Evolutionary conservation across 2,113 vertebrate genomes (phyloP).

Genomic region (Neotoma lepida): DNA sequence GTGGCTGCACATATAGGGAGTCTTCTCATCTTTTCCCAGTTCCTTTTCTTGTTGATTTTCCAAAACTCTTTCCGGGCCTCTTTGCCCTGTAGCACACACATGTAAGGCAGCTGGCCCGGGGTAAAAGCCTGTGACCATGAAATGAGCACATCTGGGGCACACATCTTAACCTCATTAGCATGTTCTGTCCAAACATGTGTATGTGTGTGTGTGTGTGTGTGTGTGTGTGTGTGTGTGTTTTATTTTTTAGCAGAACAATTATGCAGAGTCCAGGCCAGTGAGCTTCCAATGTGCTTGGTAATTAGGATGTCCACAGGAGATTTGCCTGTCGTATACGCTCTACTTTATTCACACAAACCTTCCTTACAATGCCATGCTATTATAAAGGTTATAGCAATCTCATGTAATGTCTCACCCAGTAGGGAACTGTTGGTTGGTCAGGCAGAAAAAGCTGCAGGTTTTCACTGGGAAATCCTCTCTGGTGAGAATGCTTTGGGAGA

Average conservation of each 20-base stretch:
- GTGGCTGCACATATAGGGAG: neutral
- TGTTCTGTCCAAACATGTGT: neutral
- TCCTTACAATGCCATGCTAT: neutral
- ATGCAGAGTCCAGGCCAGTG: neutral
- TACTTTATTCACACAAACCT: neutral
- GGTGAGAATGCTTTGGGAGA: neutral
- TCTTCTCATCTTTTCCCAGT: slow-evolving; percentile 1
- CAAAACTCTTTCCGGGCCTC: neutral
- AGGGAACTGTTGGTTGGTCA: neutral
- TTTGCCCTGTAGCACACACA: neutral
- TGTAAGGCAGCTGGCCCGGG: neutral
- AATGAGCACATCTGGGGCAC: neutral
- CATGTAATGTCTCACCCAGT: neutral
- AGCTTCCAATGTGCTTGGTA: neutral
- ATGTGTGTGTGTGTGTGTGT: neutral
- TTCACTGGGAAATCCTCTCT: neutral
- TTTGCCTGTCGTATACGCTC: neutral
- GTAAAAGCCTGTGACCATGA: neutral
- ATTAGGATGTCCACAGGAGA: neutral
- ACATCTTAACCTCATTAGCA: neutral
- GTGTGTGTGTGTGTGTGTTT: neutral
- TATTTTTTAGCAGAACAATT: neutral
- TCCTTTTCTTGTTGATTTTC: neutral
- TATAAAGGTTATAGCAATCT: neutral
- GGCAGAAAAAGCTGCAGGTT: neutral